A percentile compares a stretch with the other conserved stretches of the same genome.
Evolutionary conservation across 2,888 invertebrate species (phyloP).

Genomic region (Melieria picta): DNA sequence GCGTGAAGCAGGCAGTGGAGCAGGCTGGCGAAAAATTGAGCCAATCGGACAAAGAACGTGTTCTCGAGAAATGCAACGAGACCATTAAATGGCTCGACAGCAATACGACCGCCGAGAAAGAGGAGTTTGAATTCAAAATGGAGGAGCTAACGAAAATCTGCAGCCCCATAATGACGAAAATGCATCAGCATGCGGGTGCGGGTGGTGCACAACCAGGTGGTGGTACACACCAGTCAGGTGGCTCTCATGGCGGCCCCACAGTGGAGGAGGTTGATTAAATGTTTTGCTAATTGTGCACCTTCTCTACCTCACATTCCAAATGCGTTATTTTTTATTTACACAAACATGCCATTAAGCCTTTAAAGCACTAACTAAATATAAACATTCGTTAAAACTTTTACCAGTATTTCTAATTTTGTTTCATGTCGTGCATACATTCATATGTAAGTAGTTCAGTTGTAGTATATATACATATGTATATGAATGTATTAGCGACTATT

Average conservation of each 20-base stretch:
- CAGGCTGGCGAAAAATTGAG: constrained; percentile 73
- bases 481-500: background rate
- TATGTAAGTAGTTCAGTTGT: too few relatives aligned
- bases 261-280: constrained; percentile 66
- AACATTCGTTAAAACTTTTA: background rate
- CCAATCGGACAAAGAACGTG: constrained; percentile 76
- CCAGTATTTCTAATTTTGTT: background rate
- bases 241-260: constrained; percentile 65
- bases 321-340: background rate
- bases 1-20: constrained; percentile 76
- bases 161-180: constrained; percentile 68
- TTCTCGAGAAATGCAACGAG: constrained; percentile 72
- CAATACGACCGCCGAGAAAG: constrained; percentile 80
- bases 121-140: constrained; percentile 74
- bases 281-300: background rate
- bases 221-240: constrained; percentile 68
- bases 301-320: background rate
- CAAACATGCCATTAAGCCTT: background rate
- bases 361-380: background rate
- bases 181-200: constrained; percentile 68
- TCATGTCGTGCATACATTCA: too few relatives aligned
- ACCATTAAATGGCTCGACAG: constrained; percentile 79
- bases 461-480: too few relatives aligned
- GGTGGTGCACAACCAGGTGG: constrained; percentile 68
- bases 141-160: constrained; percentile 63